Percentiles rank a stretch among this genome's conserved stretches.
phyloP scores from a whole-genome alignment of 2,888 invertebrate species.

The Athrips mouffetella region DNA sequence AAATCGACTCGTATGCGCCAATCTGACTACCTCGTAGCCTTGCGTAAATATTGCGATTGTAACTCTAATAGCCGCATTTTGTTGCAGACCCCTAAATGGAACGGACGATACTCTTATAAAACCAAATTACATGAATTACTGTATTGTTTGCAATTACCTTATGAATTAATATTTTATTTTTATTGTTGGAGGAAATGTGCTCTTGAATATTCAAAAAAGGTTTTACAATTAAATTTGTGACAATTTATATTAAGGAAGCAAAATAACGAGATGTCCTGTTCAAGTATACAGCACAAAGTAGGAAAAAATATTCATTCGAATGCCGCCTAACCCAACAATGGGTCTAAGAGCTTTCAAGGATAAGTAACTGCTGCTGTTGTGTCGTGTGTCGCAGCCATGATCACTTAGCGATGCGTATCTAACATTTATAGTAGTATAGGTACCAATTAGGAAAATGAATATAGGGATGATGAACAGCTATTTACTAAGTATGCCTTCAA shows the following conservation, averaged over 20 bases:
- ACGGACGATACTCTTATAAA: conserved; percentile 3
- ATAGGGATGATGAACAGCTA: conserved; percentile 41
- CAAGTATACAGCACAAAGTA: background rate
- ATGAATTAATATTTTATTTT: too few relatives aligned
- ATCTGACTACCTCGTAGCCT: too few relatives aligned
- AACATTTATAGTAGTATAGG: conserved; percentile 46
- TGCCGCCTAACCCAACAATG: conserved; percentile 41
- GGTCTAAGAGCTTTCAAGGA: conserved; percentile 55
- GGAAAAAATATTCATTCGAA: conserved; percentile 14
- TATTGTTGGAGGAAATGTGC: too few relatives aligned
- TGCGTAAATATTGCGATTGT: conserved; percentile 6
- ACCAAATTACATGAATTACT: conserved; percentile 5
- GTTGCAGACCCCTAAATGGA: conserved; percentile 1
- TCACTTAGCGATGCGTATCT: conserved; percentile 58
- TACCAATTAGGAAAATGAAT: conserved; percentile 62
- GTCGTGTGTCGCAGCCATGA: conserved; percentile 48
- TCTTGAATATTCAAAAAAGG: too few relatives aligned
- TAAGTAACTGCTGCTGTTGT: conserved; percentile 51
- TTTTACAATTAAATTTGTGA: too few relatives aligned
- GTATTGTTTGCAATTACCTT: too few relatives aligned
- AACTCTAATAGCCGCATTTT: conserved; percentile 1
- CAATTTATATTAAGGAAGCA: too few relatives aligned
- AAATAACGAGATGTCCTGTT: too few relatives aligned
- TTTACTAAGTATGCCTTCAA: too few relatives aligned
- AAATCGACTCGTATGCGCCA: too few relatives aligned